phyloP scores from a whole-genome alignment of 2,113 vertebrate genomes.

The Deroptyus accipitrinus region DNA sequence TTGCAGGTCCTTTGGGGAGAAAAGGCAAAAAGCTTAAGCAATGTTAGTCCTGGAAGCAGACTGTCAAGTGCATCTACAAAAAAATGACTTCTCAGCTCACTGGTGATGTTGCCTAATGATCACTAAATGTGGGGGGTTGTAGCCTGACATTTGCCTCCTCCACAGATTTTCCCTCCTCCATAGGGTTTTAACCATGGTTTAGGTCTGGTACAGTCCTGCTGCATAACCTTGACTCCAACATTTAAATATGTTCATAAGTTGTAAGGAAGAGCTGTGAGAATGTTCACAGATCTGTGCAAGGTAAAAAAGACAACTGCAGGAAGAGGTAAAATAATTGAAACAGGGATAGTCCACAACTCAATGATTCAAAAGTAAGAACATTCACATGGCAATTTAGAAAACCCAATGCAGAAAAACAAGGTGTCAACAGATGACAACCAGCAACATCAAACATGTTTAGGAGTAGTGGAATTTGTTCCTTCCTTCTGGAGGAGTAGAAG shows the following conservation, averaged over 20 bases:
- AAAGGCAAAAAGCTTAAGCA: neutral
- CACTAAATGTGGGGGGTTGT: neutral
- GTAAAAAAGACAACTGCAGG: neutral
- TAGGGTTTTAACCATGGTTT: accelerated
- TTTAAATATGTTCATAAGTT: neutral
- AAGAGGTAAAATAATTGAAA: neutral
- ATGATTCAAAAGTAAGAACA: neutral
- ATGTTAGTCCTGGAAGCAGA: neutral
- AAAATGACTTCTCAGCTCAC: neutral
- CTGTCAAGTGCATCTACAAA: neutral
- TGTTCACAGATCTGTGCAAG: neutral
- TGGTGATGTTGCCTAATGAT: neutral
- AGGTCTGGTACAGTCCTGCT: neutral
- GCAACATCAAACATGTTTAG: neutral
- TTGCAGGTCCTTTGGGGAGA: accelerated
- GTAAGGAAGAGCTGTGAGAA: neutral
- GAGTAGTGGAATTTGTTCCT: neutral
- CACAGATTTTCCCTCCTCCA: neutral
- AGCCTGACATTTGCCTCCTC: neutral
- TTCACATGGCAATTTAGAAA: neutral
- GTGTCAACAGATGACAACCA: neutral
- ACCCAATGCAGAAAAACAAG: neutral
- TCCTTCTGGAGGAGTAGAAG: neutral
- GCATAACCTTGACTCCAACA: neutral
- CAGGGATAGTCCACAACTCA: neutral